phyloP scores from a whole-genome alignment of 2,797 vertebrate genomes.

The Sebastes matsubarae region DNA sequence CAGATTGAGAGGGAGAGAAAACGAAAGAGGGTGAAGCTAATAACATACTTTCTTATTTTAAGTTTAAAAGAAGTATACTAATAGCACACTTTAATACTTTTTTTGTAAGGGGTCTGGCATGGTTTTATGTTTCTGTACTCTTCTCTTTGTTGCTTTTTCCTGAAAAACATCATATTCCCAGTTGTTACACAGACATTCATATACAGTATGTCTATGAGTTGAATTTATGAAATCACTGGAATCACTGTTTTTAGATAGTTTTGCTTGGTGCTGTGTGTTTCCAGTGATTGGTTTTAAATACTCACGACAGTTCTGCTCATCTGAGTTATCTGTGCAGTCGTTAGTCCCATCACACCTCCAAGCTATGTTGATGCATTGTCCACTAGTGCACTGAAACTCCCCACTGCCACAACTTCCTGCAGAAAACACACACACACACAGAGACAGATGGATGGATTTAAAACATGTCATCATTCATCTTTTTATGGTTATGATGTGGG shows the following conservation, averaged over 20 bases:
- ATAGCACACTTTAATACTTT: too few relatives aligned
- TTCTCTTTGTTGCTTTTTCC: not conserved
- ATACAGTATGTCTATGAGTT: not conserved
- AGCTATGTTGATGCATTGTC: conserved; percentile 74
- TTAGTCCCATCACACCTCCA: conserved; percentile 80
- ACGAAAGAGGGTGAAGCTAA: not conserved
- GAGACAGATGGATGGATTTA: not conserved
- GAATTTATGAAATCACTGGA: not conserved
- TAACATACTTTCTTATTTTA: not conserved
- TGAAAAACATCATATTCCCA: not conserved
- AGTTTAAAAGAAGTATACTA: too few relatives aligned
- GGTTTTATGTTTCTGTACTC: not conserved
- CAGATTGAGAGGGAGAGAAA: conserved; percentile 41
- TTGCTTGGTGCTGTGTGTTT: not conserved
- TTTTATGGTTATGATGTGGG: not conserved
- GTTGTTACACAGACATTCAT: too few relatives aligned
- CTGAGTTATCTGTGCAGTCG: conserved; percentile 80
- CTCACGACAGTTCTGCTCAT: conserved; percentile 81
- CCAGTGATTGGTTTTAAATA: not conserved
- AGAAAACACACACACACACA: conserved; percentile 10
- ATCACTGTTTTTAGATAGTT: not conserved
- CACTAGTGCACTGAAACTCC: conserved; percentile 76
- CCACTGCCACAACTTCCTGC: conserved; percentile 68
- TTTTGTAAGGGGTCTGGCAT: not conserved
- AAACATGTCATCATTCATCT: not conserved